Evolutionary conservation across 2,797 vertebrate genomes (phyloP), one percentile per base, ranked within the genome.

Genomic region (Aeoliscus strigatus): DNA sequence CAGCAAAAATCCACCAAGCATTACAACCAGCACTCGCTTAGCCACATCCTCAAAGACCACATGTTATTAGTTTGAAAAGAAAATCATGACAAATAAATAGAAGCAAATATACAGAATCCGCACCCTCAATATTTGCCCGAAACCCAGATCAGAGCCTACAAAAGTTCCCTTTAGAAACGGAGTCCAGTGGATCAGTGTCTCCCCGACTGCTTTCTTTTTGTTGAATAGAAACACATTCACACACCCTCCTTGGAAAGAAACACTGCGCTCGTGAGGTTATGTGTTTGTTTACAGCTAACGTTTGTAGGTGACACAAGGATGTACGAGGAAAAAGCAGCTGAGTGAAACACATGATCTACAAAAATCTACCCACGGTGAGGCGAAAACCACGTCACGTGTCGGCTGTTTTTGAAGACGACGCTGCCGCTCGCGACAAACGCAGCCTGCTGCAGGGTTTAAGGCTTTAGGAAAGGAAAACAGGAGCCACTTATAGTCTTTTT

Each of bases 51-150:
- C 34, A 73, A 60, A 74, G 62, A 70, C 39, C 52, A 32, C 32
- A 79, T 17, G 80, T 77, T 48, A 56, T 73, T 61, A 45, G 51
- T 52, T 75, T 62, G 76, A 66, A 68, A 80, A 63, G 61, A 54
- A 32, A 66, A n/a, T n/a, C n/a, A n/a, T 52, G 73, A 68, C 60
- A 72, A 86, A 89, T 89, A 88, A 89, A 89, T 88, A 87, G 68
- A 83, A 79, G 71, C 58, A 78, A 72, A 80, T 74, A 46, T 70
- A 80, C 62, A 76, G 43, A 36, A 39, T 24, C 52, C 42, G 50
- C 45, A 53, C 52, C 41, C 31, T 54, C 55, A 47, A 57, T 66
- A 48, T 60, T 52, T 72, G 66, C 60, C 77, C 68, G 66, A 73
- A 75, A 53, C 65, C 43, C 51, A 49, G n/a, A 43, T 36, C 48